Evolutionary conservation across 2,888 invertebrate genomes (phyloP).

Genomic region (Apocheima hispidaria): DNA sequence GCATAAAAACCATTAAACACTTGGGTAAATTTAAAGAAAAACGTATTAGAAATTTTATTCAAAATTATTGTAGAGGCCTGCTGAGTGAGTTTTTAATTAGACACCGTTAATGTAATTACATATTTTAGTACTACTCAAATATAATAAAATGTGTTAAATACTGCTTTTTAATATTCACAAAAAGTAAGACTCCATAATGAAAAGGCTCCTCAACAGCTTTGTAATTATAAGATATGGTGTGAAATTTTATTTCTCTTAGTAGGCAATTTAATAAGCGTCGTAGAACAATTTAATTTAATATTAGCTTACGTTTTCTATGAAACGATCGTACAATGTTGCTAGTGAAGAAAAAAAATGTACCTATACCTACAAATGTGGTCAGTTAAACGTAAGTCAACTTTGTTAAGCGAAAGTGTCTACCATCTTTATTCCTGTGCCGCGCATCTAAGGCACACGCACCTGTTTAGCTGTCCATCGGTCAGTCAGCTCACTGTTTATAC

Average conservation of each 20-base stretch:
- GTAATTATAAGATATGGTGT: slow-evolving; percentile 17
- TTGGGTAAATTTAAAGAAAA: slow-evolving; percentile 34
- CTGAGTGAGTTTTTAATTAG: slow-evolving; percentile 35
- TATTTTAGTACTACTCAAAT: slow-evolving; percentile 22
- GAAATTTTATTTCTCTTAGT: slow-evolving; percentile 10
- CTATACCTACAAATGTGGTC: slow-evolving; percentile 34
- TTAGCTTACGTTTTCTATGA: slow-evolving; percentile 5
- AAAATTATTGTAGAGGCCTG: slow-evolving; percentile 27
- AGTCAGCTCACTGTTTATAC: slow-evolving; percentile 56
- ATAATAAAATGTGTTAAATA: slow-evolving; percentile 30
- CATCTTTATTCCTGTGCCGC: slow-evolving; percentile 48
- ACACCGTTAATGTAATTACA: slow-evolving; percentile 36
- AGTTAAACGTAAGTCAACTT: slow-evolving; percentile 38
- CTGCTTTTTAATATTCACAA: slow-evolving; percentile 23
- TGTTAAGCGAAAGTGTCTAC: slow-evolving; percentile 51
- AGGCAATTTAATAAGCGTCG: slow-evolving; percentile 2
- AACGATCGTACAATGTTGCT: slow-evolving; percentile 18
- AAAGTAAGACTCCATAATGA: slow-evolving; percentile 1
- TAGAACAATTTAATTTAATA: slow-evolving; percentile 9
- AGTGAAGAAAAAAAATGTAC: slow-evolving; percentile 31
- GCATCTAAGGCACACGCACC: slow-evolving; percentile 57
- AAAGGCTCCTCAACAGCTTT: slow-evolving; percentile 3
- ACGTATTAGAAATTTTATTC: slow-evolving; percentile 35
- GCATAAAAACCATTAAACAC: slow-evolving; percentile 33
- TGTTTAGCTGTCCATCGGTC: slow-evolving; percentile 55